Evolutionary conservation across 2,797 vertebrate species (phyloP).

Genomic region (Sebastes melanostomus): DNA sequence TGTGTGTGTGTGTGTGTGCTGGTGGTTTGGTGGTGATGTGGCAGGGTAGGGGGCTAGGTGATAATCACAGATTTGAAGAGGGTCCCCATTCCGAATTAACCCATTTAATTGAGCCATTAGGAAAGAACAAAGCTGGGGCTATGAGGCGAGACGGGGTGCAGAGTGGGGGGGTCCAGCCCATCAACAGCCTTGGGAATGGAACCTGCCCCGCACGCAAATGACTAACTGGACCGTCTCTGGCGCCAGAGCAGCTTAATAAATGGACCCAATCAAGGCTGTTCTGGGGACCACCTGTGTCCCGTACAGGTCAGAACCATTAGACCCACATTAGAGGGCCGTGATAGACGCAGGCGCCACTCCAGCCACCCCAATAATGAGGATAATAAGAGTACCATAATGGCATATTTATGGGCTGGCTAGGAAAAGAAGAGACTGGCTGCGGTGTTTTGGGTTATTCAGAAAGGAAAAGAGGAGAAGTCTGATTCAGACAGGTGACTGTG

Average conservation of each 20-base stretch:
- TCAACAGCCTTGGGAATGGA: slow-evolving; percentile 81
- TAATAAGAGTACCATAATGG: slow-evolving; percentile 82
- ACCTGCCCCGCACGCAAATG: slow-evolving; percentile 73
- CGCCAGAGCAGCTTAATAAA: slow-evolving; percentile 80
- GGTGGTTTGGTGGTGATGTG: slow-evolving; percentile 28
- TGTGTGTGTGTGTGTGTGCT: neutral
- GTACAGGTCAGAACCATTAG: slow-evolving; percentile 85
- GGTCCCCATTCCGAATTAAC: slow-evolving; percentile 82
- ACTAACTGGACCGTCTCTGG: slow-evolving; percentile 72
- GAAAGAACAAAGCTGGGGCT: slow-evolving; percentile 79
- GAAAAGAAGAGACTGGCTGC: slow-evolving; percentile 40
- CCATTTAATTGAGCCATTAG: slow-evolving; percentile 87
- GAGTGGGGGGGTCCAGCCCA: slow-evolving; percentile 64
- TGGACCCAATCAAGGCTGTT: slow-evolving; percentile 83
- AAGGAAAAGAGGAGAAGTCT: slow-evolving; percentile 15
- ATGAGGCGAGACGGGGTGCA: slow-evolving; percentile 40
- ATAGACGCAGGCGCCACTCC: slow-evolving; percentile 79
- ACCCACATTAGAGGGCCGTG: slow-evolving; percentile 82
- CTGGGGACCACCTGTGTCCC: slow-evolving; percentile 84
- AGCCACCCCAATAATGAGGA: slow-evolving; percentile 79
- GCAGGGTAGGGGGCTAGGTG: slow-evolving; percentile 66
- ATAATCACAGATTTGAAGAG: slow-evolving; percentile 80
- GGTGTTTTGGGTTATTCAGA: slow-evolving; percentile 44
- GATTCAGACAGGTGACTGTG: slow-evolving; percentile 32
- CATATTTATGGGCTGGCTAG: slow-evolving; percentile 72